Base-by-base conservation (phyloP, 64 coral and sea anemone species). In the Montipora foliosa region DNA sequence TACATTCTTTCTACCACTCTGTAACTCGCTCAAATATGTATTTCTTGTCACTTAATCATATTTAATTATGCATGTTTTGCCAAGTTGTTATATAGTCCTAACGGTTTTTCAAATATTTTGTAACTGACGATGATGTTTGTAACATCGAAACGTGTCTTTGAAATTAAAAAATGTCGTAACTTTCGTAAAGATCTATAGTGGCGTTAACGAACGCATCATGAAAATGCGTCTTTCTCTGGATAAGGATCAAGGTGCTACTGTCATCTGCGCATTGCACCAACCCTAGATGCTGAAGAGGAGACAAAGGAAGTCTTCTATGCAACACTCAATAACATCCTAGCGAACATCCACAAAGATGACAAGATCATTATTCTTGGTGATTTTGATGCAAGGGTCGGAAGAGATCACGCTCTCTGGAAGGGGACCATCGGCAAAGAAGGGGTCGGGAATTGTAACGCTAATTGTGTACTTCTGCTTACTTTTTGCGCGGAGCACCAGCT, bases 221-320 rank as follows among this genome's bases (percentile, higher is more conserved):
- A 29, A 29, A 29, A 29, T 29, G 29, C 29, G 1, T 29, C 29
- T 29, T 29, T 29, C 29, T 29, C 29, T 29, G 29, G 29, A 29
- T 29, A 29, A 29, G 29, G 5, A 49, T 2, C 73, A 52, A 21
- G 50, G n/a, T 50, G 17, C 47, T 68, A 87, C 84, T 1, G 1
- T 87, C 2, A 51, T 87, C 67, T 74, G 66, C 22, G 67, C 67
- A 13, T 87, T 87, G 84, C 67, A 3, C 44, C 84, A 3, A 87
- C 45, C 67, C 8, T 74, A 46, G 21, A 67, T 29, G 74, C 51
- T 1, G 45, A 3, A 2, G 67, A 87, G 8, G 84, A 87, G 48
- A 8, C 6, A 0, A 73, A 74, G 48, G 67, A 87, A 1, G 44
- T 16, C 1, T 85, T 85, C 45, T 85, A 85, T 13, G 82, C 68